Base-by-base conservation (phyloP, 2,797 vertebrate species). In the Rousettus madagascariensis region DNA sequence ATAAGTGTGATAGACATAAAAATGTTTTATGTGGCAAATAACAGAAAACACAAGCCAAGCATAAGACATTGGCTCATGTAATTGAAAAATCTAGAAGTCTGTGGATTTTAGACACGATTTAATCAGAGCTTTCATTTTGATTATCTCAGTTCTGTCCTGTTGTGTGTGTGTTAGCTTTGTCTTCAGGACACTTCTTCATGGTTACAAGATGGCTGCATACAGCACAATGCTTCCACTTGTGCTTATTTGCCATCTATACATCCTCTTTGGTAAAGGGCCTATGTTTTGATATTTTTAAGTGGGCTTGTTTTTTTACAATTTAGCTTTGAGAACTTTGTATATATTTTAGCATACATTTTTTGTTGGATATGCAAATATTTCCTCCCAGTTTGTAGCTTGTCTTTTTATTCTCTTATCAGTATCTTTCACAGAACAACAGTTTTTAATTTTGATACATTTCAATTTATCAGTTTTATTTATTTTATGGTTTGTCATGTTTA, bases 1-100 rank as follows among this genome's bases (percentile, higher is more conserved):
- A 63, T 82, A 92, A 89, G 30, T 69, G 5, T 87, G 38, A 30
- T 75, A 96, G 66, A 80, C 46, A 41, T 38, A 66, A 86, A 71
- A 46, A 74, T 94, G n/a, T 79, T 83, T 96, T 93, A 77, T 75
- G 53, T 95, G 91, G 59, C 51, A 96, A 83, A 74, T 93, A 93
- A 84, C 36, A 91, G 53, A 94, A 95, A 94, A 89, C 20, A 7
- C 55, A 86, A 79, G 63, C 78, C 28, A 95, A 90, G n/a, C 65
- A 63, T 36, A 19, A 19, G 66, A 51, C 78, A 88, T 66, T 85
- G 46, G 15, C 53, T 85, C 24, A 43, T 43, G 26, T 80, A 95
- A 83, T 61, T 79, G 61, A 72, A 84, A 87, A 84, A 10, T 79
- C 77, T 68, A 83, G 43, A 74, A 51, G 57, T 84, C 82, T 84